These are phyloP conservation scores for Oscheius onirici DNA, from an alignment of 2,888 invertebrate species.

Conservation along the genomic window DNA sequence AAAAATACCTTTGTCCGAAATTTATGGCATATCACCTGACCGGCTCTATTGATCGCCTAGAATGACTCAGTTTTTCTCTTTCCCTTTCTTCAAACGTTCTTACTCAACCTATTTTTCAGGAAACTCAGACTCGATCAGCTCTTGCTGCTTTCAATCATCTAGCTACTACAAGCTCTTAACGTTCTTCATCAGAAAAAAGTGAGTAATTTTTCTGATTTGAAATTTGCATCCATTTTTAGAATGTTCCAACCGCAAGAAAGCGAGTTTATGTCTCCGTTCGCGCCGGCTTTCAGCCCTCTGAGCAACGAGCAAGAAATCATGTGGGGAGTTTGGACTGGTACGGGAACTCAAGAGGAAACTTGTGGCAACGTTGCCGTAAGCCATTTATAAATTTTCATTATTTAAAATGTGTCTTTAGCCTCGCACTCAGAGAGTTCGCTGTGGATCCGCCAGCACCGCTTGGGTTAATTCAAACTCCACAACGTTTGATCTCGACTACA, in stretches of 20 bases:
- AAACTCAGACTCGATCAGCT: constrained; percentile 25
- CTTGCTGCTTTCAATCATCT: constrained; percentile 14
- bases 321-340: constrained; percentile 55
- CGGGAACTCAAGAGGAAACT: constrained; percentile 29
- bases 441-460: constrained; percentile 37
- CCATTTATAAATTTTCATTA: not conserved
- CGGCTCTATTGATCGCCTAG: not conserved
- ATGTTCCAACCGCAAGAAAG: constrained; percentile 13
- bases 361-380: constrained; percentile 39
- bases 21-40: not conserved
- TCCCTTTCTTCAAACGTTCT: not conserved
- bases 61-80: not conserved
- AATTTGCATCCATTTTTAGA: not conserved
- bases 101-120: constrained; percentile 6
- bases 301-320: constrained; percentile 45
- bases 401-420: constrained; percentile 31
- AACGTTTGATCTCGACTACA: constrained; percentile 45
- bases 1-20: too few relatives aligned
- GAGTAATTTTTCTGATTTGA: not conserved
- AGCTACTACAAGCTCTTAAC: not conserved
- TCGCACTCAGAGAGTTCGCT: constrained; percentile 55
- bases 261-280: constrained; percentile 2
- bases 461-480: constrained; percentile 44
- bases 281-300: constrained; percentile 7
- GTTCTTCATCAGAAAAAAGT: not conserved